Evolutionary conservation across 2,888 invertebrate genomes (phyloP).

Genomic region (Aleiodes leptofemur): DNA sequence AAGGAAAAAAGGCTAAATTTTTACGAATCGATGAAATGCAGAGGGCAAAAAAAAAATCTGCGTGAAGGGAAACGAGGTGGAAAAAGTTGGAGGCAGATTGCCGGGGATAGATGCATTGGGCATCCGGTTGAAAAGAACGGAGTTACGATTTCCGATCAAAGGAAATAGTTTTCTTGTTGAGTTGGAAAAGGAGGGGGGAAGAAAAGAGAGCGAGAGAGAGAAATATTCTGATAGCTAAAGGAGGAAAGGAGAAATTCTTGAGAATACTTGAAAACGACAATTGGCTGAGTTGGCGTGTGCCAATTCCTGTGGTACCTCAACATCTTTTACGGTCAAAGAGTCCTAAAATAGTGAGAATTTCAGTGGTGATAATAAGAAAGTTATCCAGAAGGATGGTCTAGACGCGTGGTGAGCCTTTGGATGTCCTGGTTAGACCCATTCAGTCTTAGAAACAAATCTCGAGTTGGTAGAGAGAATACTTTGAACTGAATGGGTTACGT

Average conservation of each 20-base stretch:
- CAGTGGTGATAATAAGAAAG: conserved; percentile 29
- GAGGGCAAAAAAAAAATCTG: not conserved
- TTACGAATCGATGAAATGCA: not conserved
- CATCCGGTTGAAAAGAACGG: conserved; percentile 29
- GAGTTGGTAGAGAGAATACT: not conserved
- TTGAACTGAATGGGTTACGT: conserved; percentile 46
- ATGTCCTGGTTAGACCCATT: conserved; percentile 54
- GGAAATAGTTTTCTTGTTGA: conserved; percentile 34
- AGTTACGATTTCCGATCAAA: conserved; percentile 43
- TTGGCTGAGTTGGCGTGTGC: conserved; percentile 16
- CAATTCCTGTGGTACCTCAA: not conserved
- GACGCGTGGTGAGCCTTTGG: conserved; percentile 39
- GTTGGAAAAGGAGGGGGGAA: not conserved
- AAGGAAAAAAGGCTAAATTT: not conserved
- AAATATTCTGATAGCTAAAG: not conserved
- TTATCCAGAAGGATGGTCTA: conserved; percentile 16
- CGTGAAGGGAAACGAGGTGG: not conserved
- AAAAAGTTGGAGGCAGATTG: conserved; percentile 37
- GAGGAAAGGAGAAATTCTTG: not conserved
- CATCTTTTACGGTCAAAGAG: not conserved
- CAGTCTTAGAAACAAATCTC: conserved; percentile 42
- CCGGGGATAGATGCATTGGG: conserved; percentile 36
- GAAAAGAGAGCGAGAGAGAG: not conserved
- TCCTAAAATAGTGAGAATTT: not conserved
- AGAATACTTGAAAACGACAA: conserved; percentile 20